Percentiles rank a stretch among this genome's conserved stretches.
Evolutionary conservation across 2,888 invertebrate species (phyloP).

Genomic region (Blastobasis lacticolella): DNA sequence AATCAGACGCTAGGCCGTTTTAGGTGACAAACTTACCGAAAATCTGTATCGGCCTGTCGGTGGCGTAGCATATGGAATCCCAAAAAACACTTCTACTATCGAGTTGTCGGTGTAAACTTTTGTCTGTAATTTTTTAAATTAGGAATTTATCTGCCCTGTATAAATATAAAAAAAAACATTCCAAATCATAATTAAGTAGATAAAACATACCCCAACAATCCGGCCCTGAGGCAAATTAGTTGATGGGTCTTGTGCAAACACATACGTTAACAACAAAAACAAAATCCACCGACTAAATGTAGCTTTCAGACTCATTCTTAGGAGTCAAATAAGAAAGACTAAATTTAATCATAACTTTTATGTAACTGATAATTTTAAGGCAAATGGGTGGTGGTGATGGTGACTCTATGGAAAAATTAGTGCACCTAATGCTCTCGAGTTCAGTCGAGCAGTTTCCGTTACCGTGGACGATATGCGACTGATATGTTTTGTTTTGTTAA

Average conservation of each 20-base stretch:
- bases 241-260: conserved; percentile 58
- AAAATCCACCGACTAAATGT: conserved; percentile 2
- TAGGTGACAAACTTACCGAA: conserved; percentile 61
- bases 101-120: conserved; percentile 78
- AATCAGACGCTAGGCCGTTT: too few relatives aligned
- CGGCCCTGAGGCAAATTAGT: conserved; percentile 73
- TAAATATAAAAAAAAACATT: neutral
- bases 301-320: neutral
- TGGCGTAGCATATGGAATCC: conserved; percentile 87
- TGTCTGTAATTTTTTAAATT: conserved; percentile 59
- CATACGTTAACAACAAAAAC: conserved; percentile 1
- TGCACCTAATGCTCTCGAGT: too few relatives aligned
- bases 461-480: conserved; percentile 15
- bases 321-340: too few relatives aligned
- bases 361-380: too few relatives aligned
- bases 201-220: conserved; percentile 72
- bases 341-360: too few relatives aligned
- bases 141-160: neutral
- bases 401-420: too few relatives aligned
- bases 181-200: conserved; percentile 4
- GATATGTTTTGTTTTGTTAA: conserved; percentile 24
- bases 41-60: conserved; percentile 84
- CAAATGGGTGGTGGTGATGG: too few relatives aligned
- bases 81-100: conserved; percentile 80
- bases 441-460: too few relatives aligned